Base-by-base conservation (phyloP, 2,888 invertebrate species). In the Cheilosia urbana region DNA sequence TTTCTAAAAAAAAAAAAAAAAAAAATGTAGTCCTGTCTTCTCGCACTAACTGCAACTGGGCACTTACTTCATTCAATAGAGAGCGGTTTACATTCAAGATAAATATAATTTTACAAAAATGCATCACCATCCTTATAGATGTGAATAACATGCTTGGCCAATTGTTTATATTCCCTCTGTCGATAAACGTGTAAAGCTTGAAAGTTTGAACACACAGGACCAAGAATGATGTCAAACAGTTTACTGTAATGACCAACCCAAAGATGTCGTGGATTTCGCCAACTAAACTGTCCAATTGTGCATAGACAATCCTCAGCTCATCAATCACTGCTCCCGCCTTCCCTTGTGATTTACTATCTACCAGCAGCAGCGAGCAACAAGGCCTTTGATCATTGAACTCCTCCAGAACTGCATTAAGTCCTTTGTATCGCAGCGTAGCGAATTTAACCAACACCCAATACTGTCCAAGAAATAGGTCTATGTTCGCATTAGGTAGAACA, bases 1-100 rank as follows among this genome's bases (percentile, higher is more conserved):
- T 88, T 90, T 91, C 91, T 91, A 15, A 69, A 63, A 42, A 6
- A 51, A 66, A 69, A 63, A 42, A 6, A 51, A 66, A 24, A 19
- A 15, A 63, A 30, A 24, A 24, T 13, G 15, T 6, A 19, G 0
- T 19, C 21, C 1, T 51, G 4, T 0, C 3, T 4, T 3, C 19
- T 21, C 4, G 5, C 1, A 24, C 2, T 6, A 6, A 13, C 2
- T 51, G 15, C 27, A 15, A 15, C 6, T 15, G 2, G n/a, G 0
- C 7, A 13, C 4, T 9, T 68, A 78, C 83, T 68, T 78, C 78
- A 19, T 68, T 66, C 15, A 83, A 15, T 0, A 83, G 13, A n/a
- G 4, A 19, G 27, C 73, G 63, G 37, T 83, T 83, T 1, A 57
- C 66, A 4, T 57, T 13, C 34, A 85, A 76, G 13, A 85, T 60